A percentile compares a stretch with the other conserved stretches of the same genome.
phyloP scores from a whole-genome alignment of 2,113 vertebrate genomes.

The Speoplatyrhinus poulsoni region DNA sequence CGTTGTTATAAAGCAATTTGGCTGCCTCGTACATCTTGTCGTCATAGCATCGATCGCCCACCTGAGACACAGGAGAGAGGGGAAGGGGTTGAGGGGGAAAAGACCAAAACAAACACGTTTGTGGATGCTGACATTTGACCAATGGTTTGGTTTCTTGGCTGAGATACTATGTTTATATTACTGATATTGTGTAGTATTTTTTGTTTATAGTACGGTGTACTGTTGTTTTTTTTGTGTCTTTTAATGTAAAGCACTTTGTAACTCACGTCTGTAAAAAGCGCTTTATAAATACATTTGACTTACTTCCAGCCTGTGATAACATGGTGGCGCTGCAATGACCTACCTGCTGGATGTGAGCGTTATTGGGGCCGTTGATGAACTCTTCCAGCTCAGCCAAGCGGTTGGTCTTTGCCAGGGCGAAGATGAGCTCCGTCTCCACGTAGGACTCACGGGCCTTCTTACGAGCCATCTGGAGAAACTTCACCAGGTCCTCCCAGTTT shows the following conservation, averaged over 20 bases:
- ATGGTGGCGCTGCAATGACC: slow-evolving; percentile 30
- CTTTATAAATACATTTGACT: too few relatives aligned
- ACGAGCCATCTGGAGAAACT: slow-evolving; percentile 97
- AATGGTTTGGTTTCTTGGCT: too few relatives aligned
- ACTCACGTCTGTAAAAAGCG: too few relatives aligned
- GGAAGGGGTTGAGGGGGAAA: neutral
- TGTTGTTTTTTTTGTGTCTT: too few relatives aligned
- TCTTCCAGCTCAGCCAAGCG: slow-evolving; percentile 96
- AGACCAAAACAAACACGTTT: neutral
- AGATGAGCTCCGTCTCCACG: slow-evolving; percentile 96
- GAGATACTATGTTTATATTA: too few relatives aligned
- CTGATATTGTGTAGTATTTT: too few relatives aligned
- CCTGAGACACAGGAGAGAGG: slow-evolving; percentile 70
- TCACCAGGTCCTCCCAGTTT: slow-evolving; percentile 98
- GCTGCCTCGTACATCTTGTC: slow-evolving; percentile 99
- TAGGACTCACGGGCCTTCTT: slow-evolving; percentile 98
- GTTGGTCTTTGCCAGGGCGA: slow-evolving; percentile 97
- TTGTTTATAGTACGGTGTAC: too few relatives aligned
- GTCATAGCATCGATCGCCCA: slow-evolving; percentile 96
- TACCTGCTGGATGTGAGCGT: slow-evolving; percentile 98
- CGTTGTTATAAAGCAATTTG: slow-evolving; percentile 96
- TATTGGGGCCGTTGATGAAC: slow-evolving; percentile 98
- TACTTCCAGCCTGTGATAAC: too few relatives aligned
- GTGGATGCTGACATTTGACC: neutral
- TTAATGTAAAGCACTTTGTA: too few relatives aligned